phyloP scores from a whole-genome alignment of 1,140 invertebrate genomes.

The Nasonia vitripennis region DNA sequence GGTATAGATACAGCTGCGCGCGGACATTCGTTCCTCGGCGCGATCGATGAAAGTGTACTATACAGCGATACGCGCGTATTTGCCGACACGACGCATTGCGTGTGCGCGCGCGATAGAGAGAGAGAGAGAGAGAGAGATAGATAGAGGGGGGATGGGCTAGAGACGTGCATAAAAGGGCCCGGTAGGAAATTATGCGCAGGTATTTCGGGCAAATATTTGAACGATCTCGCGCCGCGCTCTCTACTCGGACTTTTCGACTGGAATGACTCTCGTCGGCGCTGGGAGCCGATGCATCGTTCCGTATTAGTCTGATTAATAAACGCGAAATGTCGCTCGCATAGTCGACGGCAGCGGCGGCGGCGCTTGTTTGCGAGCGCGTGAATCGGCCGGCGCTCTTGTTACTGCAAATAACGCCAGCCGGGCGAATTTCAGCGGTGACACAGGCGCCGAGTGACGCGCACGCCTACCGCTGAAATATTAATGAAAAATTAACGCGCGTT shows the following conservation, averaged over 20 bases:
- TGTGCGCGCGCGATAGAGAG: no score
- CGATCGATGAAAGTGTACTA: neutral
- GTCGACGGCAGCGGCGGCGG: neutral
- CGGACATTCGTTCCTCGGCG: neutral
- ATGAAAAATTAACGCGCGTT: conserved; percentile 7
- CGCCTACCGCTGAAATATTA: conserved; percentile 2
- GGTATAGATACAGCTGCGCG: no score
- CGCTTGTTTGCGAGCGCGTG: neutral
- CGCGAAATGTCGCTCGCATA: neutral
- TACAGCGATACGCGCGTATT: neutral
- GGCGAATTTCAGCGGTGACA: neutral
- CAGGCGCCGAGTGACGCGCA: neutral
- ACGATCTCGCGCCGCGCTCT: neutral
- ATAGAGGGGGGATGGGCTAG: neutral
- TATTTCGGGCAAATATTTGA: conserved; percentile 35
- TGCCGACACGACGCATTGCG: neutral
- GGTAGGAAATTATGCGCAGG: conserved; percentile 19
- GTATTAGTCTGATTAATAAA: conserved; percentile 41
- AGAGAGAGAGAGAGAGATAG: neutral
- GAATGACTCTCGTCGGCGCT: neutral
- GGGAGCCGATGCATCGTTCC: neutral
- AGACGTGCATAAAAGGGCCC: neutral
- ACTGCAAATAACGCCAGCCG: neutral
- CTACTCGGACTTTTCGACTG: conserved; percentile 14
- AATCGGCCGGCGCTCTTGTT: neutral